Conservation (phyloP, 2,113 vertebrate genomes). For the Seriola aureovittata region DNA sequence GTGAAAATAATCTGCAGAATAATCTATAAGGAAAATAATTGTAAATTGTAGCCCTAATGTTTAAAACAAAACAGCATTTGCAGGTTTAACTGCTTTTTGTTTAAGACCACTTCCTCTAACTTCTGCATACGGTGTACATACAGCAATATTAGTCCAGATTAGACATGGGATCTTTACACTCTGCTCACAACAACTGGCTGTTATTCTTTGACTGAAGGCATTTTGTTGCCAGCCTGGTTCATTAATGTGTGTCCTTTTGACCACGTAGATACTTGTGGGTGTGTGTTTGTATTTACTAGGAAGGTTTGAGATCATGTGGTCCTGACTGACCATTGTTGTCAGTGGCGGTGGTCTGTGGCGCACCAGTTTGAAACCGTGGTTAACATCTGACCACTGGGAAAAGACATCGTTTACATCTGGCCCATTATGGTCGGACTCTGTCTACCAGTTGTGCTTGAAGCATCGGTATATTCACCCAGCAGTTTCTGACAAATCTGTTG, state of each 20-base stretch:
- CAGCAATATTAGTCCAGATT: not conserved
- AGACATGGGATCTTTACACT: slow-evolving; percentile 2
- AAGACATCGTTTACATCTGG: slow-evolving; percentile 18
- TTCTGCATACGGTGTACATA: not conserved
- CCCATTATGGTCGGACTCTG: slow-evolving; percentile 2
- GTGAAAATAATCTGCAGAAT: not conserved
- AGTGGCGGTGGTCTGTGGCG: slow-evolving; percentile 30
- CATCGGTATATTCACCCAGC: not conserved
- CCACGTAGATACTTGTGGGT: slow-evolving; percentile 10
- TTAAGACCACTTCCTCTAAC: not conserved
- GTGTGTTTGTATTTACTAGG: slow-evolving; percentile 45
- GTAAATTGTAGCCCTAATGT: not conserved
- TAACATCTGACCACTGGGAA: slow-evolving; percentile 33
- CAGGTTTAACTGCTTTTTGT: not conserved
- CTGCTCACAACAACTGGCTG: slow-evolving; percentile 8
- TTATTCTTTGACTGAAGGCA: slow-evolving; percentile 34
- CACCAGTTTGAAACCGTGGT: slow-evolving; percentile 31
- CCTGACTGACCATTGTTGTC: slow-evolving; percentile 38
- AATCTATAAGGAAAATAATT: not conserved
- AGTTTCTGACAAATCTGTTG: slow-evolving; percentile 44
- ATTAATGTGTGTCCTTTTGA: slow-evolving; percentile 18
- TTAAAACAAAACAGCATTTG: not conserved
- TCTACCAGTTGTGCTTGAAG: slow-evolving; percentile 38
- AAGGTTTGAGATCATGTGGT: slow-evolving; percentile 8
- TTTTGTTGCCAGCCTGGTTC: slow-evolving; percentile 21